phyloP scores from a whole-genome alignment of 1,140 invertebrate genomes.

The Gryon sp. region DNA sequence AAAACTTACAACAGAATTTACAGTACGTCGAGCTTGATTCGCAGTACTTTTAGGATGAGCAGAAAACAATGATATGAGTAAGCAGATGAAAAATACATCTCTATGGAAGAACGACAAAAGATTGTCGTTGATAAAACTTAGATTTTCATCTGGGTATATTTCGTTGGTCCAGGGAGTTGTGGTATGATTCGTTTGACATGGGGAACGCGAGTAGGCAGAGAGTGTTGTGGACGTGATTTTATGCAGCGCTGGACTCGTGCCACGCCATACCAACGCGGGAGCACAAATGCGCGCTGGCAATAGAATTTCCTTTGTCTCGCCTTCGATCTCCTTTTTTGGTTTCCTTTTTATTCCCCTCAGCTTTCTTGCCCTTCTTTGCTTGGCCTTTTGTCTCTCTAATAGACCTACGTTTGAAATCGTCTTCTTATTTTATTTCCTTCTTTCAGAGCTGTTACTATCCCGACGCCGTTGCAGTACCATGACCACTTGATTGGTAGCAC shows the following conservation, averaged over 20 bases:
- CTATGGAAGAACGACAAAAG: conserved; percentile 29
- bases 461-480: conserved; percentile 35
- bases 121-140: conserved; percentile 22
- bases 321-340: conserved; percentile 34
- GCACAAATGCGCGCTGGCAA: conserved; percentile 58
- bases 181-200: conserved; percentile 65
- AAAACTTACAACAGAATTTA: no score
- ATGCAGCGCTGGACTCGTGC: conserved; percentile 65
- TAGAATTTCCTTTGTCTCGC: conserved; percentile 65
- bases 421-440: no score
- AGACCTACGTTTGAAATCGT: conserved; percentile 22
- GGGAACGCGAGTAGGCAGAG: conserved; percentile 66
- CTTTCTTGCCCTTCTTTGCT: neutral
- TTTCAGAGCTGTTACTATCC: neutral
- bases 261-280: conserved; percentile 61
- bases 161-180: conserved; percentile 62
- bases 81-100: conserved; percentile 43
- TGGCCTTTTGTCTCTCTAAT: conserved; percentile 50
- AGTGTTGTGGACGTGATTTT: conserved; percentile 69
- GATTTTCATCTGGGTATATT: conserved; percentile 54
- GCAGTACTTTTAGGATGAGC: no score
- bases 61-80: conserved; percentile 10
- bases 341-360: conserved; percentile 22
- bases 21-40: no score
- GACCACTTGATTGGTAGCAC: conserved; percentile 62